Evolutionary conservation across 2,113 vertebrate genomes (phyloP), one percentile per base, ranked within the genome.

Genomic region (Prionailurus viverrinus): DNA sequence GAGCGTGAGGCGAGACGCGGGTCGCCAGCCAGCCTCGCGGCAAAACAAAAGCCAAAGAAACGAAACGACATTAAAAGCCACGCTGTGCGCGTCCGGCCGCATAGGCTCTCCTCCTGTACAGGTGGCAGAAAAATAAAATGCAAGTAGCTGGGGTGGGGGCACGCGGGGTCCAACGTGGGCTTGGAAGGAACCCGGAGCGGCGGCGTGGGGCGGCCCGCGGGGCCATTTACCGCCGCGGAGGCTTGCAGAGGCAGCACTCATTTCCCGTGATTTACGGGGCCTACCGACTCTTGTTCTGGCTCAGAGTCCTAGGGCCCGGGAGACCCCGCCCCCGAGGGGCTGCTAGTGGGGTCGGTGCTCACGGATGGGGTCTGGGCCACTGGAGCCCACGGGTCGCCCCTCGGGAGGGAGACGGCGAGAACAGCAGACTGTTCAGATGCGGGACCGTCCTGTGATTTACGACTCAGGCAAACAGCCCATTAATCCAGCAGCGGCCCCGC

Each of bases 251-350:
- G 98, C 89, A 93, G 97, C 97, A 96, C 95, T 98, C 92, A 97
- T 97, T 98, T 98, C 98, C 98, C 98, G 97, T 63, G 68, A 87
- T 88, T 95, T 94, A 27, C 83, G 63, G 89, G 90, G 97, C 95
- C 97, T 92, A 94, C 97, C 92, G 94, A 91, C 87, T 74, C 48
- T 15, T 15, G 0, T 0, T 0, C 13, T 23, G 10, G 1, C 45
- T 94, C 65, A 2, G 71, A 71, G 78, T 94, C 84, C 96, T 74
- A 48, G 48, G 78, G 29, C 21, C 83, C 83, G 95, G 97, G 97
- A 97, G 89, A 89, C 27, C 53, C 66, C 80, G 89, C 81, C 48
- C 45, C 92, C 73, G 45, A 79, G 89, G 74, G 93, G 93, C 82
- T 93, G 82, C 84, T 1, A 31, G 87, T 48, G 96, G 97, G 95